phyloP scores from a whole-genome alignment of 2,113 vertebrate genomes.

The Arenaria interpres region DNA sequence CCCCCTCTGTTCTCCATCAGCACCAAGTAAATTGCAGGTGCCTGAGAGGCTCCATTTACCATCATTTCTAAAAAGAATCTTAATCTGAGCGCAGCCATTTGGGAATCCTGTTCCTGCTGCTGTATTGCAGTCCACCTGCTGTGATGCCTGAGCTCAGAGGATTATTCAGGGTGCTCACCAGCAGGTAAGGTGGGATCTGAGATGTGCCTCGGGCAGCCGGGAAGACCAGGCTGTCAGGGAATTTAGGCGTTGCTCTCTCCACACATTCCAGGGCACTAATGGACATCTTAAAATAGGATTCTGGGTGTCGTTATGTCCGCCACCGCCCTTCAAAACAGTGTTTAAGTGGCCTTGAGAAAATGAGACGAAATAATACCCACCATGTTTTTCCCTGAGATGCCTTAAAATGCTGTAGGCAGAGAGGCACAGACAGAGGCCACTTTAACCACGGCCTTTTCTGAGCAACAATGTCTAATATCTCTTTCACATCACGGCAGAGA shows the following conservation, averaged over 20 bases:
- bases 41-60: neutral
- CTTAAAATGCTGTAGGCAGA: constrained; percentile 22
- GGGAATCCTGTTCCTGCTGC: neutral
- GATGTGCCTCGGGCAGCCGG: rapidly evolving
- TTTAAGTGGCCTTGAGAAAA: constrained; percentile 55
- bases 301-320: neutral
- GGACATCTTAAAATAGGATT: constrained; percentile 42
- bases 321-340: neutral
- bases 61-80: constrained; percentile 10
- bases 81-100: neutral
- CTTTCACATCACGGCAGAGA: constrained; percentile 42
- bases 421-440: neutral
- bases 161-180: neutral
- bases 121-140: neutral
- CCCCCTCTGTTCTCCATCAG: neutral
- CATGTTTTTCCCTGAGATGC: neutral
- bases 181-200: neutral
- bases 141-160: neutral
- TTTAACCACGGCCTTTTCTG: constrained; percentile 25
- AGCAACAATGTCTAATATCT: constrained; percentile 42
- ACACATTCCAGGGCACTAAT: constrained; percentile 26
- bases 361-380: constrained; percentile 43
- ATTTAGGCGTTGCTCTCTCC: rapidly evolving
- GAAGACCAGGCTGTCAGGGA: neutral
- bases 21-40: neutral